phyloP scores from a whole-genome alignment of 2,888 invertebrate species.

The Drosophila buzzatii region DNA sequence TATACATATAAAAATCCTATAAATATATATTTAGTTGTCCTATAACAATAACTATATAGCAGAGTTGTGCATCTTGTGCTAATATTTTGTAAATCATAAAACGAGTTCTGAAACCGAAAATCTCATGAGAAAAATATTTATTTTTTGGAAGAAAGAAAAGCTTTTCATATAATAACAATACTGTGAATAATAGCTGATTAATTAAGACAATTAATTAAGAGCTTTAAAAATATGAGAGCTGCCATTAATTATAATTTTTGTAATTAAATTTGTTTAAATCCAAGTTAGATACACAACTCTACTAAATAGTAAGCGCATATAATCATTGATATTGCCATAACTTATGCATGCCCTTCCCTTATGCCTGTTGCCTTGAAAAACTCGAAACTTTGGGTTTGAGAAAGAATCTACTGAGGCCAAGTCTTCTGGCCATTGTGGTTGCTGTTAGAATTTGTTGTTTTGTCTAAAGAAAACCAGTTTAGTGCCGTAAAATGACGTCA shows the following conservation, averaged over 20 bases:
- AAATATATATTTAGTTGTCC: constrained; percentile 20
- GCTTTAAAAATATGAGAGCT: not conserved
- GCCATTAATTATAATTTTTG: not conserved
- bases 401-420: constrained; percentile 7
- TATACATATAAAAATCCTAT: constrained; percentile 14
- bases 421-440: constrained; percentile 36
- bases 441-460: constrained; percentile 21
- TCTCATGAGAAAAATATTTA: not conserved
- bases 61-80: constrained; percentile 15
- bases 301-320: constrained; percentile 20
- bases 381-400: not conserved
- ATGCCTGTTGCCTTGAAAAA: constrained; percentile 9
- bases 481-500: constrained; percentile 56
- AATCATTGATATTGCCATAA: constrained; percentile 11
- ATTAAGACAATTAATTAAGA: not conserved
- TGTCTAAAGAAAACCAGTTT: constrained; percentile 67
- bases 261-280: not conserved
- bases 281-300: constrained; percentile 13
- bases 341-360: constrained; percentile 33
- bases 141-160: too few species aligned
- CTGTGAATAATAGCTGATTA: not conserved
- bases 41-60: constrained; percentile 17
- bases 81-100: not conserved
- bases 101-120: not conserved
- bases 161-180: not conserved